These are phyloP conservation scores for Ennomos quercinarius DNA, from an alignment of 2,888 invertebrate genomes.

Conservation along the genomic window DNA sequence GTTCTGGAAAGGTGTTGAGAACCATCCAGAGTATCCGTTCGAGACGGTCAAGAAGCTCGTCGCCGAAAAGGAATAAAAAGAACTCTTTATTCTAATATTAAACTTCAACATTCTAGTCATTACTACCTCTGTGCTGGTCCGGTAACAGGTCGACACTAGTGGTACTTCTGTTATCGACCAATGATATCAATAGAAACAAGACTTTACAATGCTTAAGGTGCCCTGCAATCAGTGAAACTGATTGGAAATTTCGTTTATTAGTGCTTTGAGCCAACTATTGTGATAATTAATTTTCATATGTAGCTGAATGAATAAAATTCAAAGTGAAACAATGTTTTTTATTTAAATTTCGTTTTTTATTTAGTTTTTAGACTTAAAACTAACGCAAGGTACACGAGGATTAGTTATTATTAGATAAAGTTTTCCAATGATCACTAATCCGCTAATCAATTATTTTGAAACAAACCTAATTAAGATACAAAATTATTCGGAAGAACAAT, in stretches of 20 bases:
- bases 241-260: slow-evolving; percentile 32
- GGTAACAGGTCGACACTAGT: too few relatives aligned
- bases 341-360: slow-evolving; percentile 26
- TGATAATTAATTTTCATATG: slow-evolving; percentile 31
- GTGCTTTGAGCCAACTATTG: slow-evolving; percentile 31
- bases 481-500: too few relatives aligned
- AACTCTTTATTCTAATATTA: background rate
- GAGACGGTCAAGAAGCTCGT: slow-evolving; percentile 35
- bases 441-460: too few relatives aligned
- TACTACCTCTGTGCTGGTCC: slow-evolving; percentile 45
- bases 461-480: too few relatives aligned
- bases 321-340: slow-evolving; percentile 27
- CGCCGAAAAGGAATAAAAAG: slow-evolving; percentile 8
- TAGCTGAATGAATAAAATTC: slow-evolving; percentile 40
- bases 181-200: slow-evolving; percentile 10
- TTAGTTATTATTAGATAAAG: too few relatives aligned
- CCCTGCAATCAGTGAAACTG: slow-evolving; percentile 53
- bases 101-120: slow-evolving; percentile 49
- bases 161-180: slow-evolving; percentile 4
- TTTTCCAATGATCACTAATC: too few relatives aligned
- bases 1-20: slow-evolving; percentile 88
- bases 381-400: background rate
- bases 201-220: slow-evolving; percentile 10
- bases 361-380: slow-evolving; percentile 6
- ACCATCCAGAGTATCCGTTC: slow-evolving; percentile 90